These are phyloP conservation scores for Melitaea cinxia DNA, from an alignment of 1,140 invertebrate species.

Conservation along the genomic window DNA sequence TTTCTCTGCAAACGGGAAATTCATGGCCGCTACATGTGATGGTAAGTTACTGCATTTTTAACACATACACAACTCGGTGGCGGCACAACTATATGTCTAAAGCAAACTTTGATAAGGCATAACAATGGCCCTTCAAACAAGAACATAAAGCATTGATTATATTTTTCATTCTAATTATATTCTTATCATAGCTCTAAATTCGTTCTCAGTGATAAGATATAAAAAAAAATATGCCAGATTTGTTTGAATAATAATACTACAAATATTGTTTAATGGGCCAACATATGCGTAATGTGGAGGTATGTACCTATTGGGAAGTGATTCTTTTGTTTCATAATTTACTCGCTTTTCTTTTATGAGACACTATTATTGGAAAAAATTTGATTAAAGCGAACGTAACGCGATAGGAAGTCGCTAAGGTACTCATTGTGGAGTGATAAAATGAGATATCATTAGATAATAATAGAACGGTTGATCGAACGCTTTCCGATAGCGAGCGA, in stretches of 20 bases:
- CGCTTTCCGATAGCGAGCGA: conserved; percentile 29
- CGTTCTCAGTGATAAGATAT: background rate
- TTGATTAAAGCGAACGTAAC: conserved; percentile 4
- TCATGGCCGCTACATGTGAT: conserved; percentile 90
- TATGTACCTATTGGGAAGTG: background rate
- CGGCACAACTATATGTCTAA: background rate
- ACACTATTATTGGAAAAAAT: background rate
- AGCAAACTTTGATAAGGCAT: background rate
- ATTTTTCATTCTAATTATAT: background rate
- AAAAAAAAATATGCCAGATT: background rate
- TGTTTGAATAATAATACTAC: background rate
- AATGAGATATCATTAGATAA: conserved; percentile 31
- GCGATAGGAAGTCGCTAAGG: conserved; percentile 30
- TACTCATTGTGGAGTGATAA: conserved; percentile 17
- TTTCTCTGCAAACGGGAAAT: conserved; percentile 92
- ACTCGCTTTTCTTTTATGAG: background rate
- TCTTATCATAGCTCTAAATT: background rate
- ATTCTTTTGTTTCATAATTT: background rate
- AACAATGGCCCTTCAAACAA: background rate
- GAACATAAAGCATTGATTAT: background rate
- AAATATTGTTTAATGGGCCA: background rate
- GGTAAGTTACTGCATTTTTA: conserved; percentile 82
- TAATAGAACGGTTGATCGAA: conserved; percentile 30
- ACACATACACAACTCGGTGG: conserved; percentile 1
- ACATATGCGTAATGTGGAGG: background rate